Evolutionary conservation across 2,113 vertebrate species (phyloP), one percentile per base, ranked within the genome.

Genomic region (Apeltes quadracus): DNA sequence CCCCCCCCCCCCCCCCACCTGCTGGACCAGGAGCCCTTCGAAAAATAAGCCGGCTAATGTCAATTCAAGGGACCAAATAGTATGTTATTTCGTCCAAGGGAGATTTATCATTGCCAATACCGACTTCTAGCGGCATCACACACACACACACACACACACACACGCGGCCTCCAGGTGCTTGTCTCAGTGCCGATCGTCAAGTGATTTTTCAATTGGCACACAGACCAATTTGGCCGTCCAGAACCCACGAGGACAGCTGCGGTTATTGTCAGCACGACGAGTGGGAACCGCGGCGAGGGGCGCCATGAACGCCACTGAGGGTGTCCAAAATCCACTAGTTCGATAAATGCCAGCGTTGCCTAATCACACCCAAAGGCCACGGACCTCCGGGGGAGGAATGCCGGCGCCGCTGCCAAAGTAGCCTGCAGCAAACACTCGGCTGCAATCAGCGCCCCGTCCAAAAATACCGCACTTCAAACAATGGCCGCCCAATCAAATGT

Each of bases 281-380:
- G 15, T 23, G 55, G 61, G 57, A 79, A 18, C 15, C 69, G 32
- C 23, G 70, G 38, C 20, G 59, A 46, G 65, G 65, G 65, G 77
- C 27, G 53, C 13, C 18, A 69, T 25, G 29, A 72, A 50, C 46
- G 8, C 2, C n/a, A n/a, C n/a, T n/a, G n/a, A 69, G 29, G 44
- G 54, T 13, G 62, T 67, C 69, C 34, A 56, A 69, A 56, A 69
- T 51, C 32, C 46, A 20, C 25, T 22, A 44, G 23, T 64, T 72
- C 58, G 43, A 59, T 55, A 54, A 54, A 72, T 39, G 53, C 72
- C 50, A 57, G 32, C 36, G 36, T 38, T 55, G 59, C 57, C 59
- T 53, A 55, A 74, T 65, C 69, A 55, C 23, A 61, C 64, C 59
- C 58, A 54, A 2, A 56, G 65, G 70, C 80, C 18, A 41, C 15